Evolutionary conservation across 2,797 vertebrate species (phyloP).

Genomic region (Danio tinwini): DNA sequence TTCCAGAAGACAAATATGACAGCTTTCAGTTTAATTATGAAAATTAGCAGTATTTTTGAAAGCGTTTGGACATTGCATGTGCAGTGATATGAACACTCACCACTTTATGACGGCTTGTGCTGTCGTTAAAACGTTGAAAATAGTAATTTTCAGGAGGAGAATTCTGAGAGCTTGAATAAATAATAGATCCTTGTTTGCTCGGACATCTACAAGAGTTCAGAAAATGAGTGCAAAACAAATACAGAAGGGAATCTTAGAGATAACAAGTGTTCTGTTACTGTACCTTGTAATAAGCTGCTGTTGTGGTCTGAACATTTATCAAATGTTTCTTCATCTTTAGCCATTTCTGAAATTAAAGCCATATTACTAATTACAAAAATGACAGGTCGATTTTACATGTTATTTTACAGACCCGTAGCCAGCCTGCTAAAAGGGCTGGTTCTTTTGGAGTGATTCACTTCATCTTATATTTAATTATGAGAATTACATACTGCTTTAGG

Average conservation of each 20-base stretch:
- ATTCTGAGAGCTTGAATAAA: constrained; percentile 70
- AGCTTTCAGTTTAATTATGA: constrained; percentile 15
- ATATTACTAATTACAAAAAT: neutral
- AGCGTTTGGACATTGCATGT: no score
- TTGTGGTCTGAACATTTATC: constrained; percentile 47
- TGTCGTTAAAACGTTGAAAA: constrained; percentile 78
- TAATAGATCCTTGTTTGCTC: constrained; percentile 67
- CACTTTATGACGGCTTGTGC: constrained; percentile 72
- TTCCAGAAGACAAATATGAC: neutral
- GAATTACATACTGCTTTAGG: no score
- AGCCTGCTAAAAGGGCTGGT: no score
- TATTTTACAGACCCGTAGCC: no score
- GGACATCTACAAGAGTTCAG: constrained; percentile 61
- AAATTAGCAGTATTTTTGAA: neutral
- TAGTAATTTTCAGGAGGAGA: constrained; percentile 73
- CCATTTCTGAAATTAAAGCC: constrained; percentile 17
- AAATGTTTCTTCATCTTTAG: constrained; percentile 18
- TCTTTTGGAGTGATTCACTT: no score
- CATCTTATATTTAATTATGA: no score
- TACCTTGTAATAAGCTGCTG: constrained; percentile 40
- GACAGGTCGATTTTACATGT: no score
- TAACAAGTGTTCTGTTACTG: neutral
- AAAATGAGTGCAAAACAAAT: constrained; percentile 5
- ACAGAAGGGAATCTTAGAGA: neutral
- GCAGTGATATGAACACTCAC: constrained; percentile 63